Base-by-base conservation (phyloP, 2,797 vertebrate genomes). In the Neomorphus geoffroyi region DNA sequence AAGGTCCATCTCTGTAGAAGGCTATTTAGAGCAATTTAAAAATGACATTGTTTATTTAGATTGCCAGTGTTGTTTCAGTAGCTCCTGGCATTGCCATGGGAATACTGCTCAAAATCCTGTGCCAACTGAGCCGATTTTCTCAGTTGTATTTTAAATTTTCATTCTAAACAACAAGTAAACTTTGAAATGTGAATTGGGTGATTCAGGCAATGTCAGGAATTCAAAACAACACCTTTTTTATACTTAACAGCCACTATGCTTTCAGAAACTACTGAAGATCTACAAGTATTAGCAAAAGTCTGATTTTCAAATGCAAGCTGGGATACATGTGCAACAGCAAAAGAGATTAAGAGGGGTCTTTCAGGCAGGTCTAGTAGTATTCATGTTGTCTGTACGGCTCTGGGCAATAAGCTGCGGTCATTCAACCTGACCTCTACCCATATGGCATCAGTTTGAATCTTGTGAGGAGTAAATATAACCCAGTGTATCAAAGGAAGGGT, bases 371-470 rank as follows among this genome's bases (percentile, higher is more conserved):
- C 70, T 65, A 11, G 67, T 9, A n/a, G 51, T 65, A 60, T 72
- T 93, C 70, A n/a, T 18, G 43, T 88, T 90, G 75, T 86, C 73
- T 94, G 66, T 88, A 94, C 66, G 73, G 87, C 90, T 94, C 88
- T 86, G 70, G 73, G 92, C 90, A 90, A 88, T 81, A 80, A 69
- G 48, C 88, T 86, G 43, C 1, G 3, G 93, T 94, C 86, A 86
- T 77, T 80, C 83, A 67, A 71, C 28, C 35, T 86, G 88, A 92
- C 86, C 92, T 90, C 78, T 86, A 69, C 64, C 51, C 90, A 92
- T 92, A 94, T 82, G 80, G 92, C 88, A 96, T 85, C 62, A 84
- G 58, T 96, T 93, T 94, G 92, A 84, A 50, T 84, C 80, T 90
- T 93, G 86, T 81, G 93, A 92, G 70, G 22, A 53, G 62, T 48